A percentile compares a stretch with the other conserved stretches of the same genome.
Conservation (phyloP, 2,888 invertebrate species). For the Phania funesta region DNA sequence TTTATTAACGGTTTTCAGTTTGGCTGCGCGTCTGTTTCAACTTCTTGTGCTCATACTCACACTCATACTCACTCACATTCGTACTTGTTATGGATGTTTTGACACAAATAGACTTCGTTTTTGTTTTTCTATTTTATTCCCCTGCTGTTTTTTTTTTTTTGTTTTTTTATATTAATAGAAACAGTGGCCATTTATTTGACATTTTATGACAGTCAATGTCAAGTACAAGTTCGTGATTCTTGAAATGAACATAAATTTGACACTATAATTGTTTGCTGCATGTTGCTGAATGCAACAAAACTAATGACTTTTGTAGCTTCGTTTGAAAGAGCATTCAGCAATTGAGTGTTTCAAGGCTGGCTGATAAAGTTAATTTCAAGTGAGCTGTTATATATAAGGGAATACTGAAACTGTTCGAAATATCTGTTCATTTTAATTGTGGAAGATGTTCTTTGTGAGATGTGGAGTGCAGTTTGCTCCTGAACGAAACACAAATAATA, state of each 20-base stretch:
- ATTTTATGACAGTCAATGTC: slow-evolving; percentile 64
- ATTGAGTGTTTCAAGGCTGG: background rate
- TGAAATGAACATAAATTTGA: slow-evolving; percentile 60
- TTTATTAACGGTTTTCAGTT: slow-evolving; percentile 61
- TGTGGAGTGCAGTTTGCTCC: too few species aligned
- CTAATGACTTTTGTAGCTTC: background rate
- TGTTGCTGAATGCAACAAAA: slow-evolving; percentile 18
- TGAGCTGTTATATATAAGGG: background rate
- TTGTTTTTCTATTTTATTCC: slow-evolving; percentile 14
- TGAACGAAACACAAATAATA: too few species aligned
- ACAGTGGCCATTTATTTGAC: slow-evolving; percentile 62
- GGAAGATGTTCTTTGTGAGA: too few species aligned
- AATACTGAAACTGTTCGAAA: too few species aligned
- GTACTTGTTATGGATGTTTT: slow-evolving; percentile 55
- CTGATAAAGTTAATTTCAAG: background rate
- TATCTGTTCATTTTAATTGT: too few species aligned
- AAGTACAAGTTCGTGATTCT: slow-evolving; percentile 66
- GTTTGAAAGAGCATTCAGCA: background rate
- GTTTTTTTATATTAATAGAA: slow-evolving; percentile 2
- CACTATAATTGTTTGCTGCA: slow-evolving; percentile 53
- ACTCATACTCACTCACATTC: background rate
- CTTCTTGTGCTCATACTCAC: slow-evolving; percentile 12
- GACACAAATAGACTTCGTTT: slow-evolving; percentile 49
- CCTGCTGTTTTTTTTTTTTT: background rate
- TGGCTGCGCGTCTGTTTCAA: slow-evolving; percentile 31